Conservation (phyloP, 1,140 invertebrate genomes). For the Metopolophium dirhodum region DNA sequence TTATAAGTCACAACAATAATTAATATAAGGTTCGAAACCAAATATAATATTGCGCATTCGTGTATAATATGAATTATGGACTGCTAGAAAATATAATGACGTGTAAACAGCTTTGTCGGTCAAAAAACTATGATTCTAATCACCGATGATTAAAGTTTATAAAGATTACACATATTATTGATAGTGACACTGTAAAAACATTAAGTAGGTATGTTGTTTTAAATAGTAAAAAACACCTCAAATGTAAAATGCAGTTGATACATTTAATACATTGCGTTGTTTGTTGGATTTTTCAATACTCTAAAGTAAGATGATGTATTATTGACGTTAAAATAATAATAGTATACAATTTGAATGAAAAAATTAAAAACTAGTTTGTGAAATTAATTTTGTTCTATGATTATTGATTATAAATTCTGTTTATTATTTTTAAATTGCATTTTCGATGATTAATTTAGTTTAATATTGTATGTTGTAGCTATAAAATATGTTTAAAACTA, state of each 20-base stretch:
- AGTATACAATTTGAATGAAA: no score
- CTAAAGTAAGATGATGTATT: neutral
- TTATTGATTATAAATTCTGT: neutral
- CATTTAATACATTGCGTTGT: neutral
- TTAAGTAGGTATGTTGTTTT: no score
- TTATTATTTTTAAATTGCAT: neutral
- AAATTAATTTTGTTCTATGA: neutral
- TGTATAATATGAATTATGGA: no score
- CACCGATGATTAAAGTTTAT: neutral
- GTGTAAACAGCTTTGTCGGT: neutral
- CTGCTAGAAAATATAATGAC: neutral
- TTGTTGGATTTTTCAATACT: neutral
- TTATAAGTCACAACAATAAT: neutral
- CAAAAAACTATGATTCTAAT: neutral
- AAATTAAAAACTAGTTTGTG: no score
- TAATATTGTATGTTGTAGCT: neutral
- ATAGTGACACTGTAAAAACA: neutral
- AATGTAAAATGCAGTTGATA: neutral
- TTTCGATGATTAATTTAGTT: neutral
- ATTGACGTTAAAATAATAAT: neutral
- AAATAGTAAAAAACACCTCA: neutral
- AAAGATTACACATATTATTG: neutral
- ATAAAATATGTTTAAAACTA: neutral
- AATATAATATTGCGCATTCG: neutral
- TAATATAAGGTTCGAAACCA: neutral